Conservation (phyloP, 2,797 vertebrate species). For the Erithacus rubecula region DNA sequence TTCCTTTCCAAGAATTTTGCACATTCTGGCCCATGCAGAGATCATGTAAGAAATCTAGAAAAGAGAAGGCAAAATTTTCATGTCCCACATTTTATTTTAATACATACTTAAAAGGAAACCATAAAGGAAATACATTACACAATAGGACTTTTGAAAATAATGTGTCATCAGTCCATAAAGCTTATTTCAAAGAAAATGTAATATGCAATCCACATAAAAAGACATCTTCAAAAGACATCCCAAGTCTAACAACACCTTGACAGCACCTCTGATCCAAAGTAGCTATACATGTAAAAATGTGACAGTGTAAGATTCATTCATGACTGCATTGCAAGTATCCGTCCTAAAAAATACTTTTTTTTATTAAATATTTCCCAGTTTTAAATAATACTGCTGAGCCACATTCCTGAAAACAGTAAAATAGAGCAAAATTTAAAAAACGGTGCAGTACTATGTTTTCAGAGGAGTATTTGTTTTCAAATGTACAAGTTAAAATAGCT, state of each 20-base stretch:
- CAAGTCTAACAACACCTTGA: background rate
- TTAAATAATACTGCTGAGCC: background rate
- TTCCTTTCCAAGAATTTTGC: constrained; percentile 98
- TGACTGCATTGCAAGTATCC: background rate
- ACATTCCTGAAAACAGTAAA: background rate
- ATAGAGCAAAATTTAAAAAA: background rate
- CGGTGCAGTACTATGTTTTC: background rate
- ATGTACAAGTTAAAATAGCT: background rate
- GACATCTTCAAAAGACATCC: background rate
- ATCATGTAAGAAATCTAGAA: constrained; percentile 98
- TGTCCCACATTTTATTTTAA: background rate
- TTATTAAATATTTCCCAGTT: background rate
- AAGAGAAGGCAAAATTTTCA: background rate
- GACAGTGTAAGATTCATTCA: background rate
- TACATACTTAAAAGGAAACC: background rate
- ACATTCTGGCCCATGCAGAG: constrained; percentile 99
- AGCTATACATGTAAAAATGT: background rate
- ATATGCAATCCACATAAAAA: background rate
- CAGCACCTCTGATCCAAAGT: background rate
- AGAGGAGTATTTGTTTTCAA: background rate
- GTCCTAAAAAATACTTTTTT: background rate
- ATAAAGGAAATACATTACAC: background rate
- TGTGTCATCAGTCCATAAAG: background rate
- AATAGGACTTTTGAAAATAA: background rate
- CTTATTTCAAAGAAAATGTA: background rate